Base-by-base conservation (phyloP, 2,797 vertebrate species). In the Mus caroli region DNA sequence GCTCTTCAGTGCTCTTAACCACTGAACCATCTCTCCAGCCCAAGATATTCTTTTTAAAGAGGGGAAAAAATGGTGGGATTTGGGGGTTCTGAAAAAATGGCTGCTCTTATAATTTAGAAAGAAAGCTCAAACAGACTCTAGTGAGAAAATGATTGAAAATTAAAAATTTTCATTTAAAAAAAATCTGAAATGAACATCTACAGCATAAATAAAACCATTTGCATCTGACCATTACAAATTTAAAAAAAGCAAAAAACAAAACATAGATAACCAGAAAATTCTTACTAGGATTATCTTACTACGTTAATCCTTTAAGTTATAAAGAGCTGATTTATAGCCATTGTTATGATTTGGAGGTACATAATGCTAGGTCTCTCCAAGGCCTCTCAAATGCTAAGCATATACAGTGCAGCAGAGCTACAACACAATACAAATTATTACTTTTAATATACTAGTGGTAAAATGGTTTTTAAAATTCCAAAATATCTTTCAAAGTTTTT, bases 401-500 rank as follows among this genome's bases (percentile, higher is more conserved):
- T 11, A 43, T 52, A 28, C 13, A 64, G 19, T 64, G 52, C 2
- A 54, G 34, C 71, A 37, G 37, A 69, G 75, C 50, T 14, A 14
- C 6, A n/a, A 2, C 31, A 26, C 37, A 46, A 24, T 13, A 43
- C 37, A 71, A 13, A 19, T 54, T 24, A 62, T 60, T 62, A 62
- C 56, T 64, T 62, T 31, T 64, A 84, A 64, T 62, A 64, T 34
- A 64, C 26, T 31, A 77, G 46, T 34, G 10, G 19, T 50, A 50
- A 84, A 84, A 83, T 26, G 13, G 0, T 64, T 64, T 31, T 31
- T 64, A 5, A 31, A 62, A 77, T n/a, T 8, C 34, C 43, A 19
- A 92, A 92, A 24, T 82, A 86, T 54, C 64, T 94, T 94, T 88
- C n/a, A 67, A 60, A 95, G 9, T 67, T 78, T 84, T 69, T 87